These are phyloP conservation scores for Galeopsomyia nigrocyanea DNA, from an alignment of 2,888 invertebrate species.

Conservation along the genomic window DNA sequence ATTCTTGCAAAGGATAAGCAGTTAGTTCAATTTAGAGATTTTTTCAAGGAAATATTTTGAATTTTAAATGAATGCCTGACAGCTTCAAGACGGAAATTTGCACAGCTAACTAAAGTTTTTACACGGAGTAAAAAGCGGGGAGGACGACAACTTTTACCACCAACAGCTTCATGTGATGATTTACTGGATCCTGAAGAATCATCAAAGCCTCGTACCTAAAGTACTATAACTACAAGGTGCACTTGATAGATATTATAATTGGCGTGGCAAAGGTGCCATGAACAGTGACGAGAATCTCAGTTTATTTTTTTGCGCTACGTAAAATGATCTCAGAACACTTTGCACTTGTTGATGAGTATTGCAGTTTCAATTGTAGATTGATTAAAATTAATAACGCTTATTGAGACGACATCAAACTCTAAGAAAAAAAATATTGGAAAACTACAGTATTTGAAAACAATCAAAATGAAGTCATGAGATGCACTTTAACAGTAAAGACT, in stretches of 20 bases:
- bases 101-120: constrained; percentile 83
- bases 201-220: constrained; percentile 50
- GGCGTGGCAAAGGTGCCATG: constrained; percentile 18
- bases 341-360: constrained; percentile 51
- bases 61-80: constrained; percentile 34
- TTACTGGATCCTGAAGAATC: constrained; percentile 66
- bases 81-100: constrained; percentile 86
- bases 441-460: constrained; percentile 15
- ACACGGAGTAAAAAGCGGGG: constrained; percentile 71
- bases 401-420: background rate
- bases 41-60: background rate
- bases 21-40: constrained; percentile 3
- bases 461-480: constrained; percentile 29
- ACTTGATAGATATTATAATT: constrained; percentile 31
- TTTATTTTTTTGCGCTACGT: constrained; percentile 39
- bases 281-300: constrained; percentile 17
- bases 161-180: constrained; percentile 67
- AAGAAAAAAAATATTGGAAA: background rate
- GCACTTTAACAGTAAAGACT: constrained; percentile 36
- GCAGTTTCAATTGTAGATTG: constrained; percentile 47
- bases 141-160: constrained; percentile 64
- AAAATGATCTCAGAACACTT: constrained; percentile 42
- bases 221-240: background rate
- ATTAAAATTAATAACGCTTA: constrained; percentile 9
- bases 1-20: constrained; percentile 4